These are phyloP conservation scores for Schizaphis graminum DNA, from an alignment of 2,888 invertebrate genomes.

Conservation along the genomic window DNA sequence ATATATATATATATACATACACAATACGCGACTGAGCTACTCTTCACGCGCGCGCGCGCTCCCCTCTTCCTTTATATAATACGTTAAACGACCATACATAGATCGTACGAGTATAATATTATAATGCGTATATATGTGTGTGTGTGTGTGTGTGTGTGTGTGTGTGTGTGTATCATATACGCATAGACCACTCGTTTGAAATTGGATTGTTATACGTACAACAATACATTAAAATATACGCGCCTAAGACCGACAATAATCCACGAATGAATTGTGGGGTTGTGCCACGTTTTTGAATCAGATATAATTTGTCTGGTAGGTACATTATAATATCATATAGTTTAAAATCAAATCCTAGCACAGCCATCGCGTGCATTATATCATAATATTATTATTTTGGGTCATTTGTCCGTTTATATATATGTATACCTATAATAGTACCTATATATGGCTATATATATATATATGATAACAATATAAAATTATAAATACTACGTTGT, in stretches of 20 bases:
- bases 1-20: neutral
- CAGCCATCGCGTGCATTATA: neutral
- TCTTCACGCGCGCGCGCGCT: neutral
- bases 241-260: slow-evolving; percentile 29
- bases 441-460: no score
- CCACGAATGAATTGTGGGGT: slow-evolving; percentile 20
- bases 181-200: slow-evolving; percentile 24
- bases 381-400: neutral
- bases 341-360: neutral
- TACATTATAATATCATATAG: neutral
- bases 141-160: no score
- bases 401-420: neutral
- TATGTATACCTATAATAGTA: neutral
- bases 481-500: neutral
- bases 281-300: slow-evolving; percentile 19
- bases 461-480: neutral
- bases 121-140: neutral
- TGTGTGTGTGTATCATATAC: no score
- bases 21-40: neutral
- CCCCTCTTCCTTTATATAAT: neutral
- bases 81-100: neutral
- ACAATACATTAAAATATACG: slow-evolving; percentile 36
- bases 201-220: slow-evolving; percentile 47
- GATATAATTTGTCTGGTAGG: neutral
- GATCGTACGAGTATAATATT: neutral